Evolutionary conservation across 2,113 vertebrate species (phyloP).

Genomic region (Oostethus manadensis): DNA sequence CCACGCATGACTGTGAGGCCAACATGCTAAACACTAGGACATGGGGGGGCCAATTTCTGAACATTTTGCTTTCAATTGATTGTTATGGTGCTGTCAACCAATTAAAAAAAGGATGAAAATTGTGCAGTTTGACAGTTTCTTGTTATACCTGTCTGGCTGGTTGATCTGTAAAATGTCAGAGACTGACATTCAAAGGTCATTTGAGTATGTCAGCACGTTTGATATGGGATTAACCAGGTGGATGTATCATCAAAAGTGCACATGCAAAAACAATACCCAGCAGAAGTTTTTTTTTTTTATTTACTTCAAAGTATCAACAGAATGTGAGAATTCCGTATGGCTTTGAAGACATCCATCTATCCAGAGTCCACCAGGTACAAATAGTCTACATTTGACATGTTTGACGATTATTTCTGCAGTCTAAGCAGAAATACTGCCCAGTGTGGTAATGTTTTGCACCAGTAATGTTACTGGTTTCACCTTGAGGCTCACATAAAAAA

Average conservation of each 20-base stretch:
- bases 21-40: too few relatives aligned
- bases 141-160: conserved; percentile 32
- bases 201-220: conserved; percentile 34
- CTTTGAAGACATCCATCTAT: too few relatives aligned
- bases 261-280: neutral
- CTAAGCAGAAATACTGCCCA: too few relatives aligned
- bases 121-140: conserved; percentile 21
- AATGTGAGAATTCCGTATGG: too few relatives aligned
- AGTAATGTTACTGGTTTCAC: too few relatives aligned
- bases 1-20: too few relatives aligned
- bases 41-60: neutral
- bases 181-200: conserved; percentile 70
- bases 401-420: too few relatives aligned
- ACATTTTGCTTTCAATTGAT: neutral
- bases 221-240: conserved; percentile 4
- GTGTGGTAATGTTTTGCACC: too few relatives aligned
- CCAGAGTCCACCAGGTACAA: too few relatives aligned
- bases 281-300: neutral
- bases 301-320: too few relatives aligned
- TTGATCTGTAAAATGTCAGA: conserved; percentile 58
- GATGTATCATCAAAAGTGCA: conserved; percentile 5
- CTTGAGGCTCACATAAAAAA: too few relatives aligned
- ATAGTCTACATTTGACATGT: too few relatives aligned
- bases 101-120: conserved; percentile 13
- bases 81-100: neutral